Base-by-base conservation (phyloP, 2,888 invertebrate genomes). In the Sarcophaga subvicina region DNA sequence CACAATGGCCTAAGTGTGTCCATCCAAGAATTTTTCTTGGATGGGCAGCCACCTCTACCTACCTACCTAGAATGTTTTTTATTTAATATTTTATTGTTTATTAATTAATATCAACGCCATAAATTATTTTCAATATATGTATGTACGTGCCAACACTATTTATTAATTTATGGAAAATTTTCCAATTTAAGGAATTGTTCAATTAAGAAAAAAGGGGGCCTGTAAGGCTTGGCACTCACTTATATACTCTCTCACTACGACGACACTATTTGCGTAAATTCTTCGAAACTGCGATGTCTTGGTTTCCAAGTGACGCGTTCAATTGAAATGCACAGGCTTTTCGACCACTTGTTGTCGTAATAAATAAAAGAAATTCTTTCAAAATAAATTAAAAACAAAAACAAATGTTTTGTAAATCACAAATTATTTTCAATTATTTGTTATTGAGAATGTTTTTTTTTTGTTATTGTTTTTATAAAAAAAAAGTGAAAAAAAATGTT, bases 341-440 rank as follows among this genome's bases (percentile, higher is more conserved):
- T 66, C 12, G 14, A 73, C 25, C 66, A 62, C 47, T 69, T 72
- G n/a, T 60, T 72, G 54, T 25, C 25, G 27, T 10, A 37, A 37
- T 37, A 37, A 37, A 37, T 37, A 37, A 37, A 37, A n/a, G n/a
- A 49, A 47, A 17, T 54, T 54, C 12, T 54, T 54, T 54, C 5
- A 14, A 54, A 20, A n/a, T 70, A 25, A 25, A 25, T 17, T 10
- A 27, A 17, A 27, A 49, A 70, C 4, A 22, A 5, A 49, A 72
- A 64, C 49, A 71, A 71, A 22, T 45, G 47, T 67, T 54, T 12
- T 73, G 60, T 67, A 80, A 73, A 72, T 20, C 11, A 59, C 8
- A 37, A 72, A 72, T 80, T 80, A n/a, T 66, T 64, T 64, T 72
- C 59, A 66, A 64, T 72, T 72, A 66, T 60, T 80, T 73, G 80